Conservation (phyloP, 2,113 vertebrate genomes). For the Paedocypris sp. region DNA sequence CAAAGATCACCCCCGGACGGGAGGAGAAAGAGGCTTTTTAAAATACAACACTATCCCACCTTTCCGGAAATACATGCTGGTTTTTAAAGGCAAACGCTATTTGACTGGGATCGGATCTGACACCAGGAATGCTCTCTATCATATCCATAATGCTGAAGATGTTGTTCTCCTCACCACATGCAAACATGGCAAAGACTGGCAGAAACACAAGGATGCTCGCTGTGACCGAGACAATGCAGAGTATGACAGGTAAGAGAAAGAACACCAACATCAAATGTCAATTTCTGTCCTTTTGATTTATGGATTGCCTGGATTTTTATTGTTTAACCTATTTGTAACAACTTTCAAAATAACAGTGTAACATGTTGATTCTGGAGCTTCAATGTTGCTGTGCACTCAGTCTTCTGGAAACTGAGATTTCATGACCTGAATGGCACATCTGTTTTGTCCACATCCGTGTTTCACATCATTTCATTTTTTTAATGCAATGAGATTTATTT, state of each 20-base stretch:
- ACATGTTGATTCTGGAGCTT: too few relatives aligned
- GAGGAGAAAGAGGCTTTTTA: conserved; percentile 90
- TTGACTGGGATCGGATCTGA: conserved; percentile 97
- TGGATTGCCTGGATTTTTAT: too few relatives aligned
- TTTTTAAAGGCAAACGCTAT: conserved; percentile 98
- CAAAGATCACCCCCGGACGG: conserved; percentile 95
- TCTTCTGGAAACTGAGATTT: too few relatives aligned
- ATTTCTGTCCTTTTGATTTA: too few relatives aligned
- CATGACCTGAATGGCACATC: too few relatives aligned
- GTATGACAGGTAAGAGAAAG: conserved; percentile 86
- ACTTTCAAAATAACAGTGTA: too few relatives aligned
- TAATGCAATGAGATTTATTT: too few relatives aligned
- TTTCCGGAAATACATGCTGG: conserved; percentile 94
- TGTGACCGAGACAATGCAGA: conserved; percentile 92
- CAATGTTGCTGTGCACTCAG: too few relatives aligned
- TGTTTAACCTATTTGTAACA: too few relatives aligned
- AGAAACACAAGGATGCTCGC: conserved; percentile 94
- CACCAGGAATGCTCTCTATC: conserved; percentile 97
- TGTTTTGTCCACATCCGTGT: too few relatives aligned
- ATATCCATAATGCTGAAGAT: conserved; percentile 93
- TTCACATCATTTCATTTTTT: too few relatives aligned
- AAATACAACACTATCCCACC: conserved; percentile 91
- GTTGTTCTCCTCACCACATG: conserved; percentile 95
- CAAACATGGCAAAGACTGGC: conserved; percentile 98
- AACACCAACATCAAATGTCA: too few relatives aligned